Base-by-base conservation (phyloP, 2,888 invertebrate genomes). In the Gymnosoma rotundatum region DNA sequence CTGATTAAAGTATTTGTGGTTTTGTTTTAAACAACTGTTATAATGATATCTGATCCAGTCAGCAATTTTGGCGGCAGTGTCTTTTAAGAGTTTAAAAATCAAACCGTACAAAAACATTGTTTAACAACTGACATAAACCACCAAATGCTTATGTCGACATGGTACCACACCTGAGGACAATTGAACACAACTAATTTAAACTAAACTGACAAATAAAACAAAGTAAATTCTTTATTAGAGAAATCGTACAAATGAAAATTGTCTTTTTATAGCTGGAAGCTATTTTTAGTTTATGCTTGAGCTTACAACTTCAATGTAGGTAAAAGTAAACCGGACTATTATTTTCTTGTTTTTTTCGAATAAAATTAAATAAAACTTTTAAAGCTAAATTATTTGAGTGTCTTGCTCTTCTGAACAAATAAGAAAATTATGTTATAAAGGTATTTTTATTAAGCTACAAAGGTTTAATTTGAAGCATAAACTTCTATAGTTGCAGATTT, bases 211-310 rank as follows among this genome's bases (percentile, higher is more conserved):
- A 50, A 50, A 50, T 50, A 12, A 42, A 42, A 54, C 52, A 25
- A 70, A 69, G 16, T 16, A 67, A n/a, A 36, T 32, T 67, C 61
- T 61, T 38, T 67, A 16, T 72, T 5, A 58, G 50, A 66, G 50
- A 79, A 74, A 60, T 60, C 50, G 38, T 38, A 64, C 48, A 66
- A 64, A 42, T 60, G 64, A 72, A 72, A 79, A 64, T 36, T 74
- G 20, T 36, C 18, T 61, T 50, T 54, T 61, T 1, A 45, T 54
- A 58, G 56, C 67, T 54, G 14, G 10, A 18, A 48, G 69, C n/a
- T 25, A 61, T 48, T 56, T 56, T 69, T 7, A 45, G 73, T 80
- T 61, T 20, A 61, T 67, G 21, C n/a, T 25, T 21, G 45, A 18
- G 50, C 52, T 75, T 75, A 64, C 42, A 18, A 64, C 63, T 48